phyloP scores from a whole-genome alignment of 2,888 invertebrate species.

The Aricia artaxerxes region DNA sequence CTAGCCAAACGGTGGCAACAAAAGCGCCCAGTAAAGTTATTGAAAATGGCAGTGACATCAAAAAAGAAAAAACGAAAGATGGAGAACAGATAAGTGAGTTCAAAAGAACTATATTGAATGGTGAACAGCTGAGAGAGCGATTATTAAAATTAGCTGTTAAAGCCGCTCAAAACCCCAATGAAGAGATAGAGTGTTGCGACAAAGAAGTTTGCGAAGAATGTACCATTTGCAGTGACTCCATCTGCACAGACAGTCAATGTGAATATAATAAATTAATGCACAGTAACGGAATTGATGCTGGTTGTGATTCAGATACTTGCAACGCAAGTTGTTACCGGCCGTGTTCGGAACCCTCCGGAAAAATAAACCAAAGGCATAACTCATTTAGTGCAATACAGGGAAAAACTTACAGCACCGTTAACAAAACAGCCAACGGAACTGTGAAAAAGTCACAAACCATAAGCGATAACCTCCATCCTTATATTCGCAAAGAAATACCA shows the following conservation, averaged over 20 bases:
- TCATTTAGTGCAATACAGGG: conserved; percentile 74
- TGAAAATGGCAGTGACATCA: conserved; percentile 48
- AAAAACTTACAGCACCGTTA: conserved; percentile 59
- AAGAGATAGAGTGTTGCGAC: conserved; percentile 78
- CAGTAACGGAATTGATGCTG: conserved; percentile 67
- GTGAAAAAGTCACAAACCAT: conserved; percentile 75
- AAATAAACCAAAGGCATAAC: conserved; percentile 70
- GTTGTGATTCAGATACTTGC: conserved; percentile 71
- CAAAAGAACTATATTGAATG: conserved; percentile 78
- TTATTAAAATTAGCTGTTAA: conserved; percentile 82
- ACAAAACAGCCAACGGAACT: conserved; percentile 57
- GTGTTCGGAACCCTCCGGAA: conserved; percentile 58
- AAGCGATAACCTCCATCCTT: conserved; percentile 73
- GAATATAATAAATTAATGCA: conserved; percentile 75
- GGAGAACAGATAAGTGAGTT: conserved; percentile 68
- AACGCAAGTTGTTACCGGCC: conserved; percentile 69
- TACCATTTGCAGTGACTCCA: conserved; percentile 75
- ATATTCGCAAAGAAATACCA: conserved; percentile 74
- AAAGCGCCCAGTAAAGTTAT: conserved; percentile 56
- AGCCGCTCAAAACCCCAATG: conserved; percentile 67
- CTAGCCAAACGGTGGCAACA: conserved; percentile 55
- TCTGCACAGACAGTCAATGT: conserved; percentile 76
- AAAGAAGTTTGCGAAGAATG: conserved; percentile 77
- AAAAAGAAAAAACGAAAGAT: conserved; percentile 51
- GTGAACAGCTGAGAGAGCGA: conserved; percentile 84